These are phyloP conservation scores for Pangasius djambal DNA, from an alignment of 2,797 vertebrate genomes.

Conservation along the genomic window DNA sequence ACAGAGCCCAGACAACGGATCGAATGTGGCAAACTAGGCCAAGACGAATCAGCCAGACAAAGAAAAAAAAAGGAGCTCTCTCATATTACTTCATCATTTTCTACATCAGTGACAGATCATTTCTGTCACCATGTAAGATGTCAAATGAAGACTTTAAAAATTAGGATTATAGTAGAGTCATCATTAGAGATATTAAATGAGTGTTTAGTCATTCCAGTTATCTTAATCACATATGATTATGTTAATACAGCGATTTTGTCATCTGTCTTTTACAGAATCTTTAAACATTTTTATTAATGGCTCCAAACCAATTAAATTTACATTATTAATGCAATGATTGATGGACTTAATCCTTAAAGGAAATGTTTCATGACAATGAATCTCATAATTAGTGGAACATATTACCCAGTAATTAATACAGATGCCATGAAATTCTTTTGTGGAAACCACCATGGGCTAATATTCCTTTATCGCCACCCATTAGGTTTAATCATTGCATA, in stretches of 20 bases:
- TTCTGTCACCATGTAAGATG: conserved; percentile 15
- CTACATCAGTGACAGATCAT: conserved; percentile 60
- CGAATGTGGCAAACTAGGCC: conserved; percentile 77
- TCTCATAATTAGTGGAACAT: conserved; percentile 40
- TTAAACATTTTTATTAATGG: neutral
- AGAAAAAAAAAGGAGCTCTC: conserved; percentile 30
- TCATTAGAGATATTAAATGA: neutral
- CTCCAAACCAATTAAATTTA: conserved; percentile 26
- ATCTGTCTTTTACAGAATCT: neutral
- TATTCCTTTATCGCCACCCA: conserved; percentile 10
- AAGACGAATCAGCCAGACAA: conserved; percentile 74
- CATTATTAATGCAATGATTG: conserved; percentile 10
- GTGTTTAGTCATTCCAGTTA: neutral
- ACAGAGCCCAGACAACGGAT: conserved; percentile 65
- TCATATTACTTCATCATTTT: conserved; percentile 57
- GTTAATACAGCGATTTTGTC: neutral
- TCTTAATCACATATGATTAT: neutral
- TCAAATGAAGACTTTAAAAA: conserved; percentile 3
- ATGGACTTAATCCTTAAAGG: conserved; percentile 34
- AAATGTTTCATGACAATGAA: conserved; percentile 39
- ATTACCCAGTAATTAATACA: conserved; percentile 29
- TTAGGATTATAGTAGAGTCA: neutral
- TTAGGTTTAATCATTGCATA: neutral
- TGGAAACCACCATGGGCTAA: neutral
- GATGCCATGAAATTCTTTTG: conserved; percentile 6